Evolutionary conservation across 2,797 vertebrate genomes (phyloP).

Genomic region (Rhadinocentrus ornatus): DNA sequence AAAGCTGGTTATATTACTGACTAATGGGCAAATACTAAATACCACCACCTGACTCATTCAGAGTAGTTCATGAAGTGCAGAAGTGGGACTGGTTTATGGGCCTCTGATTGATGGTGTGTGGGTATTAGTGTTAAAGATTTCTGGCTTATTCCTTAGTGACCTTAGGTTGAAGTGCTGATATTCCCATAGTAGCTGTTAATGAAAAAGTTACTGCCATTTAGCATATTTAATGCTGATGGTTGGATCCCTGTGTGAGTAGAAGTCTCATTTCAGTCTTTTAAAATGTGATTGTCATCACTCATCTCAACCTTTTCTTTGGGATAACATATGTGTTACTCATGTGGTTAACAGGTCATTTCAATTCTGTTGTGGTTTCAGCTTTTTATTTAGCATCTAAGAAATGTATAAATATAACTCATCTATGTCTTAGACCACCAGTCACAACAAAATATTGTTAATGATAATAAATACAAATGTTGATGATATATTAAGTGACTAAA

Average conservation of each 20-base stretch:
- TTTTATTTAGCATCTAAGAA: too few relatives aligned
- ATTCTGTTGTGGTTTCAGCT: too few relatives aligned
- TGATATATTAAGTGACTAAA: neutral
- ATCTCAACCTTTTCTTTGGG: neutral
- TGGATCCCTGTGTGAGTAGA: slow-evolving; percentile 5
- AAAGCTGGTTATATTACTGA: slow-evolving; percentile 50
- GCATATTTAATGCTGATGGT: slow-evolving; percentile 43
- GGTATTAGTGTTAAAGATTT: slow-evolving; percentile 77
- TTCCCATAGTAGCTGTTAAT: slow-evolving; percentile 33
- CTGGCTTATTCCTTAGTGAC: slow-evolving; percentile 61
- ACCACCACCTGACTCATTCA: slow-evolving; percentile 12
- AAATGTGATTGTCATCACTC: neutral
- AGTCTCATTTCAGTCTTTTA: slow-evolving; percentile 12
- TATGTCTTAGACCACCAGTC: neutral
- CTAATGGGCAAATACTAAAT: slow-evolving; percentile 53
- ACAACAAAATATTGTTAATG: neutral
- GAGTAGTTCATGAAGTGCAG: slow-evolving; percentile 41
- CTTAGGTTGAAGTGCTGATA: slow-evolving; percentile 42
- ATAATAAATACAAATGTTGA: too few relatives aligned
- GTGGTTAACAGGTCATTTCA: neutral
- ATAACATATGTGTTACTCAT: neutral
- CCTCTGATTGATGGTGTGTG: slow-evolving; percentile 59
- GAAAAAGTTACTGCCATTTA: slow-evolving; percentile 49
- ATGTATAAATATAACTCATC: neutral
- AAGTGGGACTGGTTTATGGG: slow-evolving; percentile 35